A percentile compares a stretch with the other conserved stretches of the same genome.
Evolutionary conservation across 2,888 invertebrate genomes (phyloP).

Genomic region (Ctena decussata): DNA sequence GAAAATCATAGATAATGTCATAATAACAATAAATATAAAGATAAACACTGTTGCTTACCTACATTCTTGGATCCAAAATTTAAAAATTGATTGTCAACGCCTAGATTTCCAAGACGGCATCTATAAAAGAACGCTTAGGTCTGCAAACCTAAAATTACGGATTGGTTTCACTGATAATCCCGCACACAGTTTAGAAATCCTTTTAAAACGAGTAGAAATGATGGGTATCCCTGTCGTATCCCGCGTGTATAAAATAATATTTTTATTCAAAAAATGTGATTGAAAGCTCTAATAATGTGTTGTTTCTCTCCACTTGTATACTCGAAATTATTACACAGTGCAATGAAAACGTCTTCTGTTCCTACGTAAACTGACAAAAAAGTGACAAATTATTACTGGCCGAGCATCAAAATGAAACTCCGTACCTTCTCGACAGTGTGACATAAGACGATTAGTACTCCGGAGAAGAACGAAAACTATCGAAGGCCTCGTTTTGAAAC

Average conservation of each 20-base stretch:
- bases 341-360: neutral
- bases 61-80: too few species aligned
- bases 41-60: too few species aligned
- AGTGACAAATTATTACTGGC: neutral
- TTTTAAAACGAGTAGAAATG: neutral
- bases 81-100: too few species aligned
- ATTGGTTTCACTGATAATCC: too few species aligned
- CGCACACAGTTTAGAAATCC: neutral
- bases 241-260: neutral
- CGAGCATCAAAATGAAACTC: neutral
- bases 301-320: neutral
- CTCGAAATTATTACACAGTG: neutral
- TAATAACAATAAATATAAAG: too few species aligned
- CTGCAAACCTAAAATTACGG: too few species aligned
- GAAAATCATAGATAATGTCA: too few species aligned
- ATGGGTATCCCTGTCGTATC: neutral
- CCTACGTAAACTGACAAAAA: constrained; percentile 8
- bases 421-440: neutral
- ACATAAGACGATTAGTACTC: neutral
- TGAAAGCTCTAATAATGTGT: neutral
- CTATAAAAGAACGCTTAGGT: too few species aligned
- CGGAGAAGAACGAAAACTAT: neutral
- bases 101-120: too few species aligned
- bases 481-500: neutral
- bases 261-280: neutral